Evolutionary conservation across 2,797 vertebrate species (phyloP), one percentile per base, ranked within the genome.

Genomic region (Halcyon badia): DNA sequence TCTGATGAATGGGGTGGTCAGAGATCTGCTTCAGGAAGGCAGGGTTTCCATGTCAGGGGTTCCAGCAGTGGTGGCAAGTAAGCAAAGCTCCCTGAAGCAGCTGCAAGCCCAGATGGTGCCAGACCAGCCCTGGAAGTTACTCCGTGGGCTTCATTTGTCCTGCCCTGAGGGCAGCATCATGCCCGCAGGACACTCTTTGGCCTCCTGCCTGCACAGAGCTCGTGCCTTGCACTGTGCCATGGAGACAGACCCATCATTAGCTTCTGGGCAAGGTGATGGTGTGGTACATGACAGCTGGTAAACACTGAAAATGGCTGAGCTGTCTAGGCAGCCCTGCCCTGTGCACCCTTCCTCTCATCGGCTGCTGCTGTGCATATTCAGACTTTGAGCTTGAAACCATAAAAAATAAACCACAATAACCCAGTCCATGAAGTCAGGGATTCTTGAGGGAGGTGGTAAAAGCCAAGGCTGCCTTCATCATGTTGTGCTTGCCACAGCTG

Each of bases 11-110:
- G 1, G 14, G 14, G 5, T 22, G 8, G 42, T 46, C 9, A 52
- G 49, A 69, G 18, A 28, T 54, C n/a, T 58, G 48, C 61, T 85
- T 60, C 28, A 64, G 44, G 26, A 70, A 26, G 11, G 6, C 30
- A 58, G 9, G 18, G 9, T 41, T 26, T 58, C 42, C 31, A 20
- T 2, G 1, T 51, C 5, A 3, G 25, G 26, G 17, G 6, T 83
- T 33, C 18, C 46, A 42, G 26, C 39, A 58, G 24, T 0, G 6
- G 22, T 2, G 2, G 16, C 2, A 0, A 42, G 15, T 11, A 13
- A 66, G 56, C 22, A 33, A 54, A 69, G 14, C 26, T 44, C 30
- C 41, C 41, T 0, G 1, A 14, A 1, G 7, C 41, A 57, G 14
- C 58, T 56, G 31, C 2, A 2, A 71, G 58, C 49, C 42, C 2